Evolutionary conservation across 2,113 vertebrate genomes (phyloP).

Genomic region (Microcebus tavaratra): DNA sequence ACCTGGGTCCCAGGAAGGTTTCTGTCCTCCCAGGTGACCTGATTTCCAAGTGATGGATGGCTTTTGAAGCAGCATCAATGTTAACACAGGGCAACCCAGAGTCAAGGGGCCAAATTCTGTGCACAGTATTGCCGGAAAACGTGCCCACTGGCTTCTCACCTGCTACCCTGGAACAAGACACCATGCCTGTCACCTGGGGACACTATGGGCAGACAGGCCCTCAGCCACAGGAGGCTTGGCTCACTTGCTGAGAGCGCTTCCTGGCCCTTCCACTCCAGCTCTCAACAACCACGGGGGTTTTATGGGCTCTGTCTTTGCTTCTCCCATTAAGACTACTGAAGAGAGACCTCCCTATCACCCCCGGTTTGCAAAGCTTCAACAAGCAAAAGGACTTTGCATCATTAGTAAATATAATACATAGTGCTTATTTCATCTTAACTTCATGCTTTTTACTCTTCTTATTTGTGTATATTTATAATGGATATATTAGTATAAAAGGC

Average conservation of each 20-base stretch:
- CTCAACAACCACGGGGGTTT: rapidly evolving
- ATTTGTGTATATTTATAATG: neutral
- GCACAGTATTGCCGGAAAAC: neutral
- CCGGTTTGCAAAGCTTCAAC: neutral
- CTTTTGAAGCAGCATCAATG: slow-evolving; percentile 24
- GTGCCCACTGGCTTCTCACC: neutral
- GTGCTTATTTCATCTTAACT: neutral
- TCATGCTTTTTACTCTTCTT: neutral
- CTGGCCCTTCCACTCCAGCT: neutral
- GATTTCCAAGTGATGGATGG: neutral
- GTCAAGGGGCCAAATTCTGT: neutral
- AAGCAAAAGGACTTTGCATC: neutral
- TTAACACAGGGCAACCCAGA: neutral
- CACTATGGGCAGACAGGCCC: neutral
- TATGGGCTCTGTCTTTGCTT: too few relatives aligned
- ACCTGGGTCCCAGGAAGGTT: neutral
- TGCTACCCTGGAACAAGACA: neutral
- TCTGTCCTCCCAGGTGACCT: neutral
- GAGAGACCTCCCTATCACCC: neutral
- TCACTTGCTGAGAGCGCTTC: neutral
- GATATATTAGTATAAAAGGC: neutral
- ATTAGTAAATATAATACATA: neutral
- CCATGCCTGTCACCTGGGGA: neutral
- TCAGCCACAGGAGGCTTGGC: neutral
- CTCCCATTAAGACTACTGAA: neutral